These are phyloP conservation scores for Neogobius melanostomus DNA, from an alignment of 2,113 vertebrate species.

Conservation along the genomic window DNA sequence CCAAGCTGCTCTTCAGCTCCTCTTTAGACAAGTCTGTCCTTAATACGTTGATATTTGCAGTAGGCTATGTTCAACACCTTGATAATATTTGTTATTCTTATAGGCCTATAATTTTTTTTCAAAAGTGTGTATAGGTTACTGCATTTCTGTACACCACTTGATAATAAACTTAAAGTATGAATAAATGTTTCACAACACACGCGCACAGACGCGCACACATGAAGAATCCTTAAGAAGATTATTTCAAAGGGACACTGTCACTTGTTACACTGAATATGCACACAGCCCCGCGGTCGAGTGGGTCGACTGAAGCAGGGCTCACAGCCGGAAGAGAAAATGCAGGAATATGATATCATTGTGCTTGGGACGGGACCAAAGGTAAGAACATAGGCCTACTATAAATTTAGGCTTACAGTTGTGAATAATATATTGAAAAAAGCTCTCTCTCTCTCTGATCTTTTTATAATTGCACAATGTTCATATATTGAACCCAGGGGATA, in stretches of 20 bases:
- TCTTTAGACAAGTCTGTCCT: too few species aligned
- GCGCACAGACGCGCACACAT: neutral
- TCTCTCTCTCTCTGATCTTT: neutral
- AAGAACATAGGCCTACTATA: conserved; percentile 44
- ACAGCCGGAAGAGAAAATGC: conserved; percentile 49
- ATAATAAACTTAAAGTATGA: too few species aligned
- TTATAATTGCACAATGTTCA: too few species aligned
- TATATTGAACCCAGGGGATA: too few species aligned
- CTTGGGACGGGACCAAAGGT: conserved; percentile 94
- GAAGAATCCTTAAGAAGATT: conserved; percentile 54
- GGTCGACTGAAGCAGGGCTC: neutral
- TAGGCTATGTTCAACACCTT: too few species aligned
- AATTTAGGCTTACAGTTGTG: neutral
- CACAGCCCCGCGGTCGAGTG: conserved; percentile 4
- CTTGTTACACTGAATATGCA: conserved; percentile 21
- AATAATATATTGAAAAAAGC: neutral
- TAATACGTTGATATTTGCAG: too few species aligned
- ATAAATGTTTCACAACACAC: neutral
- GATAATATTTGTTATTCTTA: too few species aligned
- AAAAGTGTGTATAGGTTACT: too few species aligned
- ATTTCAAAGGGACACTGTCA: conserved; percentile 50
- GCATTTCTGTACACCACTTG: too few species aligned
- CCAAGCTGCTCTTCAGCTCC: too few species aligned
- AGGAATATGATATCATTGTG: conserved; percentile 93
- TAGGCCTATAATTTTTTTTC: too few species aligned